phyloP scores from a whole-genome alignment of 2,888 invertebrate genomes.

The Acleris laterana region DNA sequence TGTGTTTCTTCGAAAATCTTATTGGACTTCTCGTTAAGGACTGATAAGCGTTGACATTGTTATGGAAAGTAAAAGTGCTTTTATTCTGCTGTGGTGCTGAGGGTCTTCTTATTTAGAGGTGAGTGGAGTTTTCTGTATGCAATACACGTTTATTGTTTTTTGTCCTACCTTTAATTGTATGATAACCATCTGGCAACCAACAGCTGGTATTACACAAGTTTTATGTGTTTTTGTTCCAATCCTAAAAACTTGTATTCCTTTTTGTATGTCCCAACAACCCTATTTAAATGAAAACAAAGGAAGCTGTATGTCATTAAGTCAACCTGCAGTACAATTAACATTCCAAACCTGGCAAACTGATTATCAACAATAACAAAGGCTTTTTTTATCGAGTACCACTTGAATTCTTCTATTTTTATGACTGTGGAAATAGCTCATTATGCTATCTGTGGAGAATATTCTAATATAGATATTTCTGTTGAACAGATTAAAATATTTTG shows the following conservation, averaged over 20 bases:
- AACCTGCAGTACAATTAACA: no score
- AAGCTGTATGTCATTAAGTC: no score
- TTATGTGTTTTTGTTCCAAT: neutral
- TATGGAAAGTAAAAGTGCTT: slow-evolving; percentile 56
- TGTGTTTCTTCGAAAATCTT: slow-evolving; percentile 46
- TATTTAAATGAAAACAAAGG: no score
- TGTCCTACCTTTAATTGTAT: neutral
- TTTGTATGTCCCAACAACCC: no score
- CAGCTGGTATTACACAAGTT: neutral
- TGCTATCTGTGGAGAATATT: no score
- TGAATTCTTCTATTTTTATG: no score
- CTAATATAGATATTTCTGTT: no score
- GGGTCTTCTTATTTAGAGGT: slow-evolving; percentile 21
- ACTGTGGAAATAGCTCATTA: no score
- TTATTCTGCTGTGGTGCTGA: slow-evolving; percentile 8
- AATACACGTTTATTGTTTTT: neutral
- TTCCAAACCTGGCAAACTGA: no score
- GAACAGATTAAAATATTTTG: neutral
- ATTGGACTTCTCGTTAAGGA: slow-evolving; percentile 18
- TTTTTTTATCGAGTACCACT: no score
- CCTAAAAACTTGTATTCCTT: no score
- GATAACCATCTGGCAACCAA: neutral
- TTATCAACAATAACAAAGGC: no score
- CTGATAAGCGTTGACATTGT: slow-evolving; percentile 22
- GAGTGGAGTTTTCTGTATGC: slow-evolving; percentile 3